These are phyloP conservation scores for Dryococelus australis DNA, from an alignment of 2,888 invertebrate species.

Conservation along the genomic window DNA sequence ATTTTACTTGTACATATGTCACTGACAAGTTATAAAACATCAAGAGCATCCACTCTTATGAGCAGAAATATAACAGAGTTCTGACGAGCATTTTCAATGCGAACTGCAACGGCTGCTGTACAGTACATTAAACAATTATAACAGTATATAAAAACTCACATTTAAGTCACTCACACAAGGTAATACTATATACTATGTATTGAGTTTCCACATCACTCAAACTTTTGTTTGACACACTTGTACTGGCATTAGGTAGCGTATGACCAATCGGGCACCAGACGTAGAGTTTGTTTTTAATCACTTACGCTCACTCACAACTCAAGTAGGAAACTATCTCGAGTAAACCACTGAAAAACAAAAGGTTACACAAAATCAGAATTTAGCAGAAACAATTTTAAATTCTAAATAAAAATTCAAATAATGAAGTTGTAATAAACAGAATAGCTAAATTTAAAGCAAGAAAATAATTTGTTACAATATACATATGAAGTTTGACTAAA, in stretches of 20 bases:
- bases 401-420: too few species aligned
- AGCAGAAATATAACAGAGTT: neutral
- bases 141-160: constrained; percentile 2
- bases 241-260: neutral
- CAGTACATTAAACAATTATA: neutral
- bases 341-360: neutral
- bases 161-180: constrained; percentile 1
- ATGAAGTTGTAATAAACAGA: too few species aligned
- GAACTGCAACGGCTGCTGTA: neutral
- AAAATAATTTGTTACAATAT: too few species aligned
- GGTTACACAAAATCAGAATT: too few species aligned
- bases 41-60: neutral
- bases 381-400: too few species aligned
- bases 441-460: too few species aligned
- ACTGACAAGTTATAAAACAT: constrained; percentile 10
- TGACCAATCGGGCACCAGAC: neutral
- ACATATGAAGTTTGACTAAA: too few species aligned
- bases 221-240: neutral
- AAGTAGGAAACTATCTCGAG: neutral
- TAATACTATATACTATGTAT: neutral
- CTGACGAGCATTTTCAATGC: constrained; percentile 16
- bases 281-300: neutral
- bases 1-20: neutral
- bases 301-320: neutral
- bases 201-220: neutral